These are phyloP conservation scores for Oenanthe melanoleuca DNA, from an alignment of 2,113 vertebrate species.

Conservation along the genomic window DNA sequence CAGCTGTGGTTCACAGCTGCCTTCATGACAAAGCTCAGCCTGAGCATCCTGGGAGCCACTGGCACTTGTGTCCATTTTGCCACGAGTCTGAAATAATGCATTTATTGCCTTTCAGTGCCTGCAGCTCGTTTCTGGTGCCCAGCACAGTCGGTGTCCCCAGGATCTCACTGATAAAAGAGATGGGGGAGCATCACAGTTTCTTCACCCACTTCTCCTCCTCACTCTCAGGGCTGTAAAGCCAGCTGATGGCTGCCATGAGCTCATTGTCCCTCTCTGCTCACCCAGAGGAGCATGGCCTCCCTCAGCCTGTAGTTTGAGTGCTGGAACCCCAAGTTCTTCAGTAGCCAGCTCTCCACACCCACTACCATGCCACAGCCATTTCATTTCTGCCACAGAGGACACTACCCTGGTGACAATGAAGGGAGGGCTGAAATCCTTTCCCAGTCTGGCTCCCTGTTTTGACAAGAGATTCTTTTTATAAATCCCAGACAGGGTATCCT, in stretches of 20 bases:
- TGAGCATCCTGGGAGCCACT: background rate
- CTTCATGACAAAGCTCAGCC: background rate
- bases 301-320: background rate
- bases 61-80: fast-evolving
- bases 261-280: background rate
- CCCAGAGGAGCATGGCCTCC: background rate
- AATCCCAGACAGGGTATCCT: conserved; percentile 30
- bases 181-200: background rate
- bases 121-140: background rate
- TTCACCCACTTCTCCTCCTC: background rate
- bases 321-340: background rate
- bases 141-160: fast-evolving
- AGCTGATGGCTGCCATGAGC: background rate
- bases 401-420: background rate
- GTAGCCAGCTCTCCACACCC: background rate
- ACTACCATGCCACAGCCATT: fast-evolving
- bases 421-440: conserved; percentile 9
- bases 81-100: background rate
- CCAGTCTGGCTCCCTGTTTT: conserved; percentile 18
- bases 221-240: background rate
- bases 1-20: background rate
- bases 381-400: background rate
- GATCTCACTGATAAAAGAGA: fast-evolving
- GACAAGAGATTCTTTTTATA: conserved; percentile 31
- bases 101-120: background rate